phyloP scores from a whole-genome alignment of 53 echinoderm and acorn worm species.

The Echinarachnius parma region DNA sequence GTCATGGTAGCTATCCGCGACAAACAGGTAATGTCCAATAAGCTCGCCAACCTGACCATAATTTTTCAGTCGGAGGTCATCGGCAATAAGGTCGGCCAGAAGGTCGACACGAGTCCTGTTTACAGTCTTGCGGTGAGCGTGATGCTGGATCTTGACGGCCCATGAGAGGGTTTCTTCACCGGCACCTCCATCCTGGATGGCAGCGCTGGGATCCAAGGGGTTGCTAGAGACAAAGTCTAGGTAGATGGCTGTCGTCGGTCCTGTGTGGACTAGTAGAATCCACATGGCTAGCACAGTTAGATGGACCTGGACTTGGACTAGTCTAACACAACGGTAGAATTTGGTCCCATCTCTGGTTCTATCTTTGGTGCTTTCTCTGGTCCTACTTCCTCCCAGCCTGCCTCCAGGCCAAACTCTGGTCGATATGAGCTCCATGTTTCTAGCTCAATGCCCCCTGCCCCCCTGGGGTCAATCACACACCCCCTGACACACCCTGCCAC shows the following conservation, averaged over 20 bases:
- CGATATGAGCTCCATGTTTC: too few species aligned
- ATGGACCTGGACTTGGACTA: conserved; percentile 8
- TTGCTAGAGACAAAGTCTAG: conserved; percentile 6
- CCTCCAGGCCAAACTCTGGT: too few species aligned
- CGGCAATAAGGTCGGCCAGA: conserved; percentile 63
- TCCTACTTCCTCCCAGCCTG: too few species aligned
- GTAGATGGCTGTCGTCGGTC: conserved; percentile 15
- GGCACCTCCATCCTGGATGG: not conserved
- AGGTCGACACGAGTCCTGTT: conserved; percentile 76
- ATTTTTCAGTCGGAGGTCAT: conserved; percentile 62
- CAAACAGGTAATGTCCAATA: conserved; percentile 79
- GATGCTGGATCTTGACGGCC: conserved; percentile 81
- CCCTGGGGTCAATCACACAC: not conserved
- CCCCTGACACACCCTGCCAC: not conserved
- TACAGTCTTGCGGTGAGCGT: conserved; percentile 45
- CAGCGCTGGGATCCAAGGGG: not conserved
- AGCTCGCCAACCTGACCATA: conserved; percentile 90
- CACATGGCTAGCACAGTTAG: conserved; percentile 9
- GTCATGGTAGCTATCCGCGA: conserved; percentile 67
- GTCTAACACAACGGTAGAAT: not conserved
- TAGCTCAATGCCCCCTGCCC: too few species aligned
- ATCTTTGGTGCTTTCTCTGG: too few species aligned
- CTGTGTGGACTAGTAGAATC: not conserved
- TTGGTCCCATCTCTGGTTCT: too few species aligned
- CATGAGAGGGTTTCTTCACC: conserved; percentile 81